Conservation (phyloP, 2,888 invertebrate genomes). For the Tubiluchus corallicola region DNA sequence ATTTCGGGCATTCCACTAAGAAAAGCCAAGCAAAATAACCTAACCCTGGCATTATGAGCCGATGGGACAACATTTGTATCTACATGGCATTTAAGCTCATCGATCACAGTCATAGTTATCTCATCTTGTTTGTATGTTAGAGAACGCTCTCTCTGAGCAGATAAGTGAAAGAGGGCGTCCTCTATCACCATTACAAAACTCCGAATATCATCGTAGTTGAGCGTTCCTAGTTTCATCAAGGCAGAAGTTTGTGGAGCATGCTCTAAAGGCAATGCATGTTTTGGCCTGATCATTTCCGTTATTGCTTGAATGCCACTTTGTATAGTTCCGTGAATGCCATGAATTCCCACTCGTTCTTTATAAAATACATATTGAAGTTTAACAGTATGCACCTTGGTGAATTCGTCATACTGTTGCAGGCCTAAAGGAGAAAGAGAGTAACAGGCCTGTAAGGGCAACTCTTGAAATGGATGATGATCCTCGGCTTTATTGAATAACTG, state of each 20-base stretch:
- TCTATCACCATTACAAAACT: conserved; percentile 78
- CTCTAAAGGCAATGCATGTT: conserved; percentile 77
- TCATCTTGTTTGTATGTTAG: conserved; percentile 88
- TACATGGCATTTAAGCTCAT: conserved; percentile 39
- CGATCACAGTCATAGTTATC: conserved; percentile 80
- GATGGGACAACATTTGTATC: conserved; percentile 50
- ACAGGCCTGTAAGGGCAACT: conserved; percentile 77
- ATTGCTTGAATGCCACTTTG: background rate
- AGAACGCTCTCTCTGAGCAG: conserved; percentile 38
- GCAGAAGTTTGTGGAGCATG: conserved; percentile 89
- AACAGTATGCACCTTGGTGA: conserved; percentile 95
- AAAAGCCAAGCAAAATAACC: conserved; percentile 88
- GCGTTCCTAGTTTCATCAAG: conserved; percentile 81
- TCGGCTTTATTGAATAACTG: conserved; percentile 61
- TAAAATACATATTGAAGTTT: conserved; percentile 94
- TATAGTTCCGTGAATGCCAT: background rate
- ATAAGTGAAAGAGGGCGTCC: conserved; percentile 72
- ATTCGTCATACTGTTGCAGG: conserved; percentile 88
- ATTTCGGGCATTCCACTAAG: conserved; percentile 70
- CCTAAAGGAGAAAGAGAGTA: conserved; percentile 27
- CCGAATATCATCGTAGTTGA: conserved; percentile 70
- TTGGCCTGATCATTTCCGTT: background rate
- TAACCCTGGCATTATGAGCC: conserved; percentile 79
- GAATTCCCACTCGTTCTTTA: conserved; percentile 86
- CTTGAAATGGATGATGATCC: conserved; percentile 84